phyloP scores from a whole-genome alignment of 1,140 invertebrate species.

The Popillia japonica region DNA sequence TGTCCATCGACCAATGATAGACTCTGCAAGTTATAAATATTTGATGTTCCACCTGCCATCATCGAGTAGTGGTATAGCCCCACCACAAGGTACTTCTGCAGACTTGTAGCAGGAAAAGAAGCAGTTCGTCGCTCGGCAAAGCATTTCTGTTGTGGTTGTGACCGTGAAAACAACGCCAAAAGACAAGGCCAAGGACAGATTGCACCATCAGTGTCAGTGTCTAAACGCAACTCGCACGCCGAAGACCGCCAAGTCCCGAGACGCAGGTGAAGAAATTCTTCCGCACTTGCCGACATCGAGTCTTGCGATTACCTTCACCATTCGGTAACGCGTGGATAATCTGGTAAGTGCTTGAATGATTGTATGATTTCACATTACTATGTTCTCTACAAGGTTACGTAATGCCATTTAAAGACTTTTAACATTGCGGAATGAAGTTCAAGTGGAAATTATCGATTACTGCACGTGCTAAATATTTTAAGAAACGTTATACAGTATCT shows the following conservation, averaged over 20 bases:
- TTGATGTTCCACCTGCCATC: conserved; percentile 54
- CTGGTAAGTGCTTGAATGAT: background rate
- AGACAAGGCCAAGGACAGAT: conserved; percentile 57
- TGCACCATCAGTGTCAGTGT: conserved; percentile 52
- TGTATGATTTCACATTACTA: background rate
- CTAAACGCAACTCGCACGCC: conserved; percentile 38
- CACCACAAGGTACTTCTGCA: conserved; percentile 52
- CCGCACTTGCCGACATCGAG: background rate
- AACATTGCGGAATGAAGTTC: too few species aligned
- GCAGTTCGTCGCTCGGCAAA: conserved; percentile 57
- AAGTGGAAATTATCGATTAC: too few species aligned
- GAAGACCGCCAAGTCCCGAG: conserved; percentile 9
- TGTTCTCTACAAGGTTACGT: background rate
- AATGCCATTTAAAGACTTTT: conserved; percentile 6
- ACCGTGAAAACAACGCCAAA: conserved; percentile 56
- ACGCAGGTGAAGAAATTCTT: background rate
- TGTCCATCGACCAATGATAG: conserved; percentile 48
- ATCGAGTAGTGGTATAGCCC: conserved; percentile 52
- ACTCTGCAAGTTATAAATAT: conserved; percentile 52
- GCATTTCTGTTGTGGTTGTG: conserved; percentile 59
- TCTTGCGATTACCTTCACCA: conserved; percentile 2
- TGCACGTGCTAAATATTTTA: too few species aligned
- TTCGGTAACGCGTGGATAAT: conserved; percentile 1
- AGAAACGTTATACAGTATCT: too few species aligned
- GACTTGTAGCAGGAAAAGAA: conserved; percentile 57